Evolutionary conservation across 2,888 invertebrate genomes (phyloP), one percentile per base, ranked within the genome.

Genomic region (Clunio marinus): DNA sequence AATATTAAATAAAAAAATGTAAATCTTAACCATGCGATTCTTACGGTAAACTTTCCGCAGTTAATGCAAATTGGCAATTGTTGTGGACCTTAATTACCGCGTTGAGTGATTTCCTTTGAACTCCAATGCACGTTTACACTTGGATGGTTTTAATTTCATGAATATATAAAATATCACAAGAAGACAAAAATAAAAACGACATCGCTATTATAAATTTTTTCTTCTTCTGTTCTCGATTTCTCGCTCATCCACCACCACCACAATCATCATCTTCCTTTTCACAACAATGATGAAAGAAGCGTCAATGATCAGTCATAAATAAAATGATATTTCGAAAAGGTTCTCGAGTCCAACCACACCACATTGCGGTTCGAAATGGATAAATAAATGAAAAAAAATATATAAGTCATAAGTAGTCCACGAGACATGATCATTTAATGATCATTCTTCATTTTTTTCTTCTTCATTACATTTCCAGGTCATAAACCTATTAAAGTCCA

Each of bases 31-130:
- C 51, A 51, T 4, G 17, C 22, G 51, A 51, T 51, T 51, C 17
- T 4, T 17, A 51, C 51, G 17, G 5, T 51, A 22, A 20, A 5
- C 10, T 17, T 13, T 3, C 22, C 51, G 41, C 17, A 8, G 22
- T n/a, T n/a, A 51, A 17, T 51, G 51, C 51, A 51, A 51, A 51
- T 51, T 51, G n/a, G 51, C 51, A 51, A 51, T 2, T 17, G 51
- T 51, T 51, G 35, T 32, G 51, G 51, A 17, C 22, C 51, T 51
- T 51, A 51, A 51, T 51, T 51, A 51, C 20, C 51, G 10, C 51
- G 51, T 22, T 51, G 51, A 51, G 17, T 17, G 51, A 51, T 51
- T 51, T 51, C 51, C 51, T 51, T 51, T 51, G 51, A 51, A 51
- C 51, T 32, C 51, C 22, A 22, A 17, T 51, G 3, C 13, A 10